Percentiles rank a stretch among this genome's conserved stretches.
These are phyloP conservation scores for Phaethornis superciliosus DNA, from an alignment of 2,113 vertebrate genomes.

Conservation along the genomic window DNA sequence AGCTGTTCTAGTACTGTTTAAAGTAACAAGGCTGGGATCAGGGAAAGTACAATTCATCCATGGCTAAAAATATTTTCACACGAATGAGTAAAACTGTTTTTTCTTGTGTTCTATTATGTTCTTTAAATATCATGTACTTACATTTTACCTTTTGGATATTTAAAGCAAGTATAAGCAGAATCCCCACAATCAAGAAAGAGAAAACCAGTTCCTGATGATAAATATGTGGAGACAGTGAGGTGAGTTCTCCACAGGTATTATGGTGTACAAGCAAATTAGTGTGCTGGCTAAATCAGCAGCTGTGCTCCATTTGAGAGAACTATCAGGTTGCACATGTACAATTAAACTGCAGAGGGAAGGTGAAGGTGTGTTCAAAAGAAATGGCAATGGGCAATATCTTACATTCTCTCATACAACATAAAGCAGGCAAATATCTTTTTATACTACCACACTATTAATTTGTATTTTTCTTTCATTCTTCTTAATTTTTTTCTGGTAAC, in stretches of 20 bases:
- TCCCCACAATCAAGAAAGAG: constrained; percentile 81
- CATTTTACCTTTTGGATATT: constrained; percentile 75
- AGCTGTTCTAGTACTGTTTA: background rate
- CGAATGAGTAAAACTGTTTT: background rate
- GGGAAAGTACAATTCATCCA: background rate
- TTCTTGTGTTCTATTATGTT: background rate
- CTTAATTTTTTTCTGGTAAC: background rate
- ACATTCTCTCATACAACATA: background rate
- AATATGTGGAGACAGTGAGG: constrained; percentile 72
- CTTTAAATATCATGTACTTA: background rate
- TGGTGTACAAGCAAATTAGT: background rate
- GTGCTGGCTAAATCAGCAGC: background rate
- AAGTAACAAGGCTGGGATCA: background rate
- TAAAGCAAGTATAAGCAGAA: constrained; percentile 77
- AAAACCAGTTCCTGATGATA: constrained; percentile 81
- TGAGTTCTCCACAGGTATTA: constrained; percentile 67
- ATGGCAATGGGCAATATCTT: background rate
- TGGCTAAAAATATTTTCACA: background rate
- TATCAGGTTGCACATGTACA: fast-evolving
- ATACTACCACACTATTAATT: background rate
- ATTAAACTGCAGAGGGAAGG: background rate
- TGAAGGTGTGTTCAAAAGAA: fast-evolving
- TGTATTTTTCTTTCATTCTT: background rate
- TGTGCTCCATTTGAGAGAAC: background rate
- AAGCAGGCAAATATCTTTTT: background rate